phyloP scores from a whole-genome alignment of 2,797 vertebrate genomes.

The Rhinatrema bivittatum region DNA sequence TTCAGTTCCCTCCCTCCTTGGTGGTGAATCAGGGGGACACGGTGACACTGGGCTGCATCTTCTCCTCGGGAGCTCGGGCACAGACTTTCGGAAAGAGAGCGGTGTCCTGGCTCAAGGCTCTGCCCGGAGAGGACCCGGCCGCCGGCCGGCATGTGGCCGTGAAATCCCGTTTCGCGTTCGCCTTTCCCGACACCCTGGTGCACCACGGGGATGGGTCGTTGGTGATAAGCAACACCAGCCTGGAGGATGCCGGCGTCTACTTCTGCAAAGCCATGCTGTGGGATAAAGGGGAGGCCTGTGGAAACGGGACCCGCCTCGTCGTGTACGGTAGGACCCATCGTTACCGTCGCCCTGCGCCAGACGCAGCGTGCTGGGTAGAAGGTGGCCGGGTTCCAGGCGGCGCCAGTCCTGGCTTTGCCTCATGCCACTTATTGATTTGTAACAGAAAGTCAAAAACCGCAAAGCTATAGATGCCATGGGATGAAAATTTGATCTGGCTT shows the following conservation, averaged over 20 bases:
- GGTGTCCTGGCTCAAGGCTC: not conserved
- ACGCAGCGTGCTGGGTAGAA: too few relatives aligned
- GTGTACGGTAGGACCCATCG: constrained; percentile 5
- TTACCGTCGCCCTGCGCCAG: too few relatives aligned
- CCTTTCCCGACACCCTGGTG: not conserved
- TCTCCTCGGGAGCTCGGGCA: not conserved
- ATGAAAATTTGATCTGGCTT: too few relatives aligned
- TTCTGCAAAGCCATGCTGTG: constrained; percentile 3
- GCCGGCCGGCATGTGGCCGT: not conserved
- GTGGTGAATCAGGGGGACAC: not conserved
- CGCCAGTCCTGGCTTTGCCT: too few relatives aligned
- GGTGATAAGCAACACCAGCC: constrained; percentile 3
- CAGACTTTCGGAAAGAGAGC: not conserved
- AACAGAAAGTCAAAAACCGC: too few relatives aligned
- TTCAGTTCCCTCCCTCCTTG: not conserved
- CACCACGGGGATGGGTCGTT: not conserved
- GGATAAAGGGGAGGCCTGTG: not conserved
- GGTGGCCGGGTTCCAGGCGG: too few relatives aligned
- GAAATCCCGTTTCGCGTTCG: constrained; percentile 1
- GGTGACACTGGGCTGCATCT: not conserved
- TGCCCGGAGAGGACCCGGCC: not conserved
- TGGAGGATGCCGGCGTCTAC: constrained; percentile 6
- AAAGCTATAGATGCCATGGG: too few relatives aligned
- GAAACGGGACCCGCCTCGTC: not conserved
- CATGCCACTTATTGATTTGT: too few relatives aligned